Percentiles rank a stretch among this genome's conserved stretches.
These are phyloP conservation scores for Drosophila birchii DNA, from an alignment of 2,888 invertebrate genomes.

Conservation along the genomic window DNA sequence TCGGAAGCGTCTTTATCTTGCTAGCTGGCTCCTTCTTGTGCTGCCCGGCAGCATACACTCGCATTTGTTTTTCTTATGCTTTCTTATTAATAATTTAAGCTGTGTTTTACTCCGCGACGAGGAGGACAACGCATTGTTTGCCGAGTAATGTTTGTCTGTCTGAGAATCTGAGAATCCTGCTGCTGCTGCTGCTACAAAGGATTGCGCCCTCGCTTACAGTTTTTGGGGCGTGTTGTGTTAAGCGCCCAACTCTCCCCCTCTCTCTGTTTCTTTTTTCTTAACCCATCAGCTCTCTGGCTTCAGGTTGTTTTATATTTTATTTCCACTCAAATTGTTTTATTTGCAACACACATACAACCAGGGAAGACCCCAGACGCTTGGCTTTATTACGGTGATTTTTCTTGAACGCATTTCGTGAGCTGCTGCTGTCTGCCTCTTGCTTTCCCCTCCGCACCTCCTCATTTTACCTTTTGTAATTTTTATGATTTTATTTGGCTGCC, in stretches of 20 bases:
- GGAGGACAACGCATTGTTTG: constrained; percentile 55
- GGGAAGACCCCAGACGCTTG: constrained; percentile 53
- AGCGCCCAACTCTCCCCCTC: constrained; percentile 57
- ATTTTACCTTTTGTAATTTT: constrained; percentile 77
- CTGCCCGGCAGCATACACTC: constrained; percentile 67
- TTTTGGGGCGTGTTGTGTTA: constrained; percentile 63
- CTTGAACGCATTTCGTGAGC: constrained; percentile 75
- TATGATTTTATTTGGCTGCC: constrained; percentile 74
- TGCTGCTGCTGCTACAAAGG: constrained; percentile 60
- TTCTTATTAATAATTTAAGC: constrained; percentile 79
- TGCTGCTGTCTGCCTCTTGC: constrained; percentile 64
- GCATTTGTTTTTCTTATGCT: constrained; percentile 78
- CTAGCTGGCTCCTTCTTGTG: constrained; percentile 40
- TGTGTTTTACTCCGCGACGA: constrained; percentile 64
- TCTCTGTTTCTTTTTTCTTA: constrained; percentile 11
- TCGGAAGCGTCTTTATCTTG: constrained; percentile 45
- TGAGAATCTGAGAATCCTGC: constrained; percentile 27
- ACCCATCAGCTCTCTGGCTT: constrained; percentile 23
- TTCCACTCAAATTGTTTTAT: constrained; percentile 82
- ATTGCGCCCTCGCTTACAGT: constrained; percentile 75
- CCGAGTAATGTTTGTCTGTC: constrained; percentile 41
- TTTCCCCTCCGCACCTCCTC: background rate
- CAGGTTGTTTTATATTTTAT: constrained; percentile 76
- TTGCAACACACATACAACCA: constrained; percentile 51
- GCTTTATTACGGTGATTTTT: constrained; percentile 81